These are phyloP conservation scores for Astreopora myriophthalma DNA, from an alignment of 64 coral and sea anemone species.

Conservation along the genomic window DNA sequence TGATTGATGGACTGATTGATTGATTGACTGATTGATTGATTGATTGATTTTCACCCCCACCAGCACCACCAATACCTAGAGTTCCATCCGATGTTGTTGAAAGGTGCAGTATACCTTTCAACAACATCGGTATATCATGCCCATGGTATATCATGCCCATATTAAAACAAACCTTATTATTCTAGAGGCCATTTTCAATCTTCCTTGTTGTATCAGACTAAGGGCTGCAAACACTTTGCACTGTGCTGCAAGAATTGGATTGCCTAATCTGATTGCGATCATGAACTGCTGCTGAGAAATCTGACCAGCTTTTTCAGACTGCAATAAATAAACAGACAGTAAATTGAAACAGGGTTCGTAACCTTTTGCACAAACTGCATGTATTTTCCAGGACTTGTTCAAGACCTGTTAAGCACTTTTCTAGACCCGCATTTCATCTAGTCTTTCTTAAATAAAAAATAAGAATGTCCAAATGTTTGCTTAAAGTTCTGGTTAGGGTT, in stretches of 20 bases:
- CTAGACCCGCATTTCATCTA: too few species aligned
- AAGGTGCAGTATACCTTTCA: too few species aligned
- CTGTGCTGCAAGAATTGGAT: slow-evolving; percentile 83
- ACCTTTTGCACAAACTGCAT: neutral
- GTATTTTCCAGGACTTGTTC: neutral
- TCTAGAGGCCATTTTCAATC: slow-evolving; percentile 55
- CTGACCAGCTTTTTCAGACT: slow-evolving; percentile 92
- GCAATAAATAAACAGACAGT: neutral
- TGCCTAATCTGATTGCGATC: slow-evolving; percentile 63
- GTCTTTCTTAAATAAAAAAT: too few species aligned
- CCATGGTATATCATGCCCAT: neutral
- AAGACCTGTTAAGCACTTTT: too few species aligned
- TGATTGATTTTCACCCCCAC: too few species aligned
- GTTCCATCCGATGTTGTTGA: too few species aligned
- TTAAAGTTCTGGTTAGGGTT: too few species aligned
- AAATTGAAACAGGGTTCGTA: too few species aligned
- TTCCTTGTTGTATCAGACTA: slow-evolving; percentile 88
- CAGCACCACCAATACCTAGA: too few species aligned
- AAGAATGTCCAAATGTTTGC: too few species aligned
- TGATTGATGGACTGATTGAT: too few species aligned
- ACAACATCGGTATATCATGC: neutral
- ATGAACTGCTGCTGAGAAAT: slow-evolving; percentile 80
- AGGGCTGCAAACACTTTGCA: slow-evolving; percentile 88
- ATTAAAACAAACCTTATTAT: slow-evolving; percentile 74
- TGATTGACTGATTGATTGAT: too few species aligned